A percentile compares a stretch with the other conserved stretches of the same genome.
Evolutionary conservation across 2,113 vertebrate genomes (phyloP).

Genomic region (Thomomys bottae): DNA sequence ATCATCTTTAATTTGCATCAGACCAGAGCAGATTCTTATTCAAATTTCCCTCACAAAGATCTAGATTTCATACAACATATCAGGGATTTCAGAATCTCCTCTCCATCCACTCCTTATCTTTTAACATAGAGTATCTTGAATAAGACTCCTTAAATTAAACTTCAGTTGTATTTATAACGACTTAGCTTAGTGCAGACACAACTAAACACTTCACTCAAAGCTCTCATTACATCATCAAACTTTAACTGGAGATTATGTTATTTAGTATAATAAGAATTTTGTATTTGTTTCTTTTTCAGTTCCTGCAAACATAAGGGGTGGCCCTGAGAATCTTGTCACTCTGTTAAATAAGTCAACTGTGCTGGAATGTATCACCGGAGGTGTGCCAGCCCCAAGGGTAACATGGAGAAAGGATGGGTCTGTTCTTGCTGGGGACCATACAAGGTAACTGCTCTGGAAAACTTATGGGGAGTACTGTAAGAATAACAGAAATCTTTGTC

Average conservation of each 20-base stretch:
- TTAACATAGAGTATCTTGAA: neutral
- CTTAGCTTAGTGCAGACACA: constrained; percentile 18
- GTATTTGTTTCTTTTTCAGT: constrained; percentile 83
- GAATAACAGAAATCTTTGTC: neutral
- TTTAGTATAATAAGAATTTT: neutral
- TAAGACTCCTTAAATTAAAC: constrained; percentile 22
- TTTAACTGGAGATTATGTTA: neutral
- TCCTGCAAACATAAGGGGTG: constrained; percentile 90
- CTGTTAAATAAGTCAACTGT: constrained; percentile 85
- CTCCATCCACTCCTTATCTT: constrained; percentile 27
- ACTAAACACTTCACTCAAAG: neutral
- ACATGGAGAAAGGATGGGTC: constrained; percentile 97
- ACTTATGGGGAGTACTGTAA: neutral
- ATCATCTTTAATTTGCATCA: constrained; percentile 73
- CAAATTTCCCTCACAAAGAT: constrained; percentile 26
- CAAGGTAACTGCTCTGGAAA: constrained; percentile 82
- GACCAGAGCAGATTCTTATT: constrained; percentile 66
- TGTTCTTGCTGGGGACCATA: constrained; percentile 87
- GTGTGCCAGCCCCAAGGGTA: constrained; percentile 91
- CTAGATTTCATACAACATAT: neutral
- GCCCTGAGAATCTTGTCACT: constrained; percentile 84
- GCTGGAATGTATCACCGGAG: constrained; percentile 91
- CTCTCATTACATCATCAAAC: neutral
- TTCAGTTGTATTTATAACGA: neutral
- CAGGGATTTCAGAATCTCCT: constrained; percentile 46